These are phyloP conservation scores for Macrobrachium rosenbergii DNA, from an alignment of 1,140 invertebrate species.

Conservation along the genomic window DNA sequence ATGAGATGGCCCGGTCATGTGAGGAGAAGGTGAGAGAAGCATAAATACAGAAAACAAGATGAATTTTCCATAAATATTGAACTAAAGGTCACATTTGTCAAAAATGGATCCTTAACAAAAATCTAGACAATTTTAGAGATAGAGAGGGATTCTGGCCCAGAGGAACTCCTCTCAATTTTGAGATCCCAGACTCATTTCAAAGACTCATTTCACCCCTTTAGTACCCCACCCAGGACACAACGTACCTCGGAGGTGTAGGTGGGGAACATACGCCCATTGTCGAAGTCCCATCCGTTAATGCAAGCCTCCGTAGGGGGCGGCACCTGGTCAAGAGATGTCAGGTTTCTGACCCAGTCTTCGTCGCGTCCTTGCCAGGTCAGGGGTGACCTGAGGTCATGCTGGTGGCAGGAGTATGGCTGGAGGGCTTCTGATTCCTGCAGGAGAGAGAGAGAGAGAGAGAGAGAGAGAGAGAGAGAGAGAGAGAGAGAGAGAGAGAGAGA, in stretches of 20 bases:
- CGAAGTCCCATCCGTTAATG: constrained; percentile 30
- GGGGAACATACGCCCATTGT: constrained; percentile 17
- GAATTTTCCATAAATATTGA: too few relatives aligned
- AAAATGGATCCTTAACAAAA: too few relatives aligned
- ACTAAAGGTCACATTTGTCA: too few relatives aligned
- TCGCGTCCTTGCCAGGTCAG: constrained; percentile 3
- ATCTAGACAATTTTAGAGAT: too few relatives aligned
- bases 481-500: neutral
- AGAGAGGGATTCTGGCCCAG: too few relatives aligned
- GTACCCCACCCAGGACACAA: neutral
- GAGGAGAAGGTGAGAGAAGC: too few relatives aligned
- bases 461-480: neutral
- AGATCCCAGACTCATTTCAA: too few relatives aligned
- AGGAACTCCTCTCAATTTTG: too few relatives aligned
- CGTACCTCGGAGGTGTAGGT: constrained; percentile 46
- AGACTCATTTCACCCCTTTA: too few relatives aligned
- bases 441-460: neutral
- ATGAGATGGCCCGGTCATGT: too few relatives aligned
- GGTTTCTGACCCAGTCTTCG: neutral
- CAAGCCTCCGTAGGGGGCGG: neutral
- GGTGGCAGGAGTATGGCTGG: constrained; percentile 38
- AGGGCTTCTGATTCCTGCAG: constrained; percentile 3
- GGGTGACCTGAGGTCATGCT: constrained; percentile 4
- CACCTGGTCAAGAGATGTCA: constrained; percentile 30
- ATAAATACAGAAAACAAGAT: too few relatives aligned